Evolutionary conservation across 2,888 invertebrate species (phyloP).

Genomic region (Carcina quercana): DNA sequence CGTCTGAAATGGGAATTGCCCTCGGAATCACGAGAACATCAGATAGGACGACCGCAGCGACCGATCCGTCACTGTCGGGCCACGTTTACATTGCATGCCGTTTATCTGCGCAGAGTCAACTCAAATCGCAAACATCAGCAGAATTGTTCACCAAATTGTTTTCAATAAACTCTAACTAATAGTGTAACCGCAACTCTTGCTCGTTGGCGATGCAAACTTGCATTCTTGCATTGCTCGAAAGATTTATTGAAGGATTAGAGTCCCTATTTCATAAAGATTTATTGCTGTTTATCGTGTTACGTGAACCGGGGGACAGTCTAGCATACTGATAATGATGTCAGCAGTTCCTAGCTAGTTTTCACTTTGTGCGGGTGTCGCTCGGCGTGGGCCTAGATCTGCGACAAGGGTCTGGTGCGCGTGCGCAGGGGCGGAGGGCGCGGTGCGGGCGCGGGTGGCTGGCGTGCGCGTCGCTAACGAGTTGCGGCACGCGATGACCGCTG

Average conservation of each 20-base stretch:
- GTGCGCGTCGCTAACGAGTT: slow-evolving; percentile 49
- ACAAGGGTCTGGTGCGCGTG: slow-evolving; percentile 17
- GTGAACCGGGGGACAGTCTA: slow-evolving; percentile 45
- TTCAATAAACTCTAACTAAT: slow-evolving; percentile 66
- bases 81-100: slow-evolving; percentile 69
- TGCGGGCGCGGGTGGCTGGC: slow-evolving; percentile 14
- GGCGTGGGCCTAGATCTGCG: slow-evolving; percentile 25
- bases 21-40: slow-evolving; percentile 69
- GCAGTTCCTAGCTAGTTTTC: slow-evolving; percentile 38
- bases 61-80: slow-evolving; percentile 71
- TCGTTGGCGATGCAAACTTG: slow-evolving; percentile 39
- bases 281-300: slow-evolving; percentile 57
- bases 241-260: slow-evolving; percentile 53
- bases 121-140: slow-evolving; percentile 68
- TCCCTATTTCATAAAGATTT: slow-evolving; percentile 49
- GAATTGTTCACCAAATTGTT: slow-evolving; percentile 70
- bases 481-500: slow-evolving; percentile 55
- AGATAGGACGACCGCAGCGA: slow-evolving; percentile 64
- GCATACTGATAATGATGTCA: slow-evolving; percentile 48
- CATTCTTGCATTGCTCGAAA: slow-evolving; percentile 42
- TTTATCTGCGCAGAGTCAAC: slow-evolving; percentile 62
- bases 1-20: slow-evolving; percentile 66
- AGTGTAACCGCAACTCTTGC: slow-evolving; percentile 41
- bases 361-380: slow-evolving; percentile 26
- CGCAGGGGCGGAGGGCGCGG: slow-evolving; percentile 9